A percentile compares a stretch with the other conserved stretches of the same genome.
Evolutionary conservation across 2,113 vertebrate species (phyloP).

Genomic region (Scomber japonicus): DNA sequence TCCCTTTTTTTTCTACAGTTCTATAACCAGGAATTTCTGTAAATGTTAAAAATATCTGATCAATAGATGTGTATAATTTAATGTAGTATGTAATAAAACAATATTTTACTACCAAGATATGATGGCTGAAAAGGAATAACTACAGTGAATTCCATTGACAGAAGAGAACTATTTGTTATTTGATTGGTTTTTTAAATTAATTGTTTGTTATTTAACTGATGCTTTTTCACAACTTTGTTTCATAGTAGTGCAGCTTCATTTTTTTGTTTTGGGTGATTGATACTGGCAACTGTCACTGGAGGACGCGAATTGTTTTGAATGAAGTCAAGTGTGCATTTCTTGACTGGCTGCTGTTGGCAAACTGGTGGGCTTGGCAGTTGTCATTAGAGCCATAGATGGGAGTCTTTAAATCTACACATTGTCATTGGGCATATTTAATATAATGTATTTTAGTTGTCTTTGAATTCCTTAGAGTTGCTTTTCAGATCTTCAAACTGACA

Average conservation of each 20-base stretch:
- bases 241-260: constrained; percentile 5
- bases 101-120: constrained; percentile 27
- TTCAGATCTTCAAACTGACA: neutral
- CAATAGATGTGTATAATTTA: constrained; percentile 20
- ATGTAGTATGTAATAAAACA: constrained; percentile 3
- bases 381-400: neutral
- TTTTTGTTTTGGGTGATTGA: neutral
- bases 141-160: neutral
- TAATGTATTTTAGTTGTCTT: constrained; percentile 2
- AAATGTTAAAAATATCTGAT: constrained; percentile 11
- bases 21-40: constrained; percentile 6
- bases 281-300: neutral
- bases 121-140: constrained; percentile 8
- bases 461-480: neutral
- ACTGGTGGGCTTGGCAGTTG: neutral
- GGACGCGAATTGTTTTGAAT: neutral
- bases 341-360: neutral
- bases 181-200: neutral
- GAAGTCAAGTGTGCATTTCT: neutral
- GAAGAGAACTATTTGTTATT: neutral
- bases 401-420: constrained; percentile 1
- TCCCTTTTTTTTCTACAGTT: constrained; percentile 32
- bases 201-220: constrained; percentile 41
- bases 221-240: constrained; percentile 25
- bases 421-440: neutral